Conservation (phyloP, 92 coral and sea anemone genomes). For the Epizoanthus scotinus region DNA sequence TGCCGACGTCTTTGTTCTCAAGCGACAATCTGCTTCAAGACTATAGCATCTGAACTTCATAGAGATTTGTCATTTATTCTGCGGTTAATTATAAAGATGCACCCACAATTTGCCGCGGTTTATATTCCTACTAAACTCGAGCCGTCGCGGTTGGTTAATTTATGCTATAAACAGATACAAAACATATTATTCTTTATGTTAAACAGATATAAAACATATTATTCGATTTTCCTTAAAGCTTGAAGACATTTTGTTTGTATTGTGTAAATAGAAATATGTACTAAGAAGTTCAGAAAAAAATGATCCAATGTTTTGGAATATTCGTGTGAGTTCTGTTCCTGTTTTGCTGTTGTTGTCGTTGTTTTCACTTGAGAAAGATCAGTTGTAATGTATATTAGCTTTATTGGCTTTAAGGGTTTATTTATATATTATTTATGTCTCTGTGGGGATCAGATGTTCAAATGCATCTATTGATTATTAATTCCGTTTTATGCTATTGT, state of each 20-base stretch:
- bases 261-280: not conserved
- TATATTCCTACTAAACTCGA: not conserved
- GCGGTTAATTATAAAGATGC: not conserved
- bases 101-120: not conserved
- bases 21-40: not conserved
- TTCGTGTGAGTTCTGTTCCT: not conserved
- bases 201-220: not conserved
- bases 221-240: not conserved
- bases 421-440: not conserved
- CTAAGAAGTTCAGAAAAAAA: not conserved
- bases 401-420: not conserved
- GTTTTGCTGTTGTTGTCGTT: not conserved
- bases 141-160: not conserved
- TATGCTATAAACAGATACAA: not conserved
- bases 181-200: no score
- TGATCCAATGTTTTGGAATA: not conserved
- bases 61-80: not conserved
- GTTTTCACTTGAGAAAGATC: not conserved
- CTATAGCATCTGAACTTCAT: constrained; percentile 4
- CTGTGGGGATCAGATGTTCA: constrained; percentile 12
- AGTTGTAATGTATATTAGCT: not conserved
- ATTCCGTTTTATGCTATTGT: not conserved
- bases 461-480: not conserved
- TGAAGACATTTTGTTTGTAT: not conserved
- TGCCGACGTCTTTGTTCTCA: not conserved